Evolutionary conservation across 1,140 invertebrate species (phyloP).

Genomic region (Bombus ignitus): DNA sequence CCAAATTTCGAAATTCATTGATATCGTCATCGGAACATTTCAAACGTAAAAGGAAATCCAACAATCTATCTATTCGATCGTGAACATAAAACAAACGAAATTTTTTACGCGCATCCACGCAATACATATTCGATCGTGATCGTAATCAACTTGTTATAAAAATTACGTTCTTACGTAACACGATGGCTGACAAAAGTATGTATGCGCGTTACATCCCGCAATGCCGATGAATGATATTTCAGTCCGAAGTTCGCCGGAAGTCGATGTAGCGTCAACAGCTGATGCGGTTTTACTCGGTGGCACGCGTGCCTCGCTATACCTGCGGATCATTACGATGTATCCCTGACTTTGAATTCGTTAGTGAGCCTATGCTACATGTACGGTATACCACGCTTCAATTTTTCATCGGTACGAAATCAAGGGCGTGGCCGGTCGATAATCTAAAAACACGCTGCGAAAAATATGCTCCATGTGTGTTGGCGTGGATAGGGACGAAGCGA

Average conservation of each 20-base stretch:
- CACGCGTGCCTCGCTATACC: neutral
- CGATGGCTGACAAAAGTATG: no score
- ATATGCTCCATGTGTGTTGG: neutral
- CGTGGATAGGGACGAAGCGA: no score
- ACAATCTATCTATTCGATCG: no score
- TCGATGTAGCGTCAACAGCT: constrained; percentile 9
- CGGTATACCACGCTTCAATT: constrained; percentile 61
- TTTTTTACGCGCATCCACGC: no score
- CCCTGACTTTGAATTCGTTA: constrained; percentile 66
- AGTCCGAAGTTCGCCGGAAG: neutral
- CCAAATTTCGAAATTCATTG: no score
- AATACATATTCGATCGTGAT: no score
- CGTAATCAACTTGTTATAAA: no score
- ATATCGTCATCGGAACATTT: no score
- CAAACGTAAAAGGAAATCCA: no score
- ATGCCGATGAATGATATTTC: neutral
- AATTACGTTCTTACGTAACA: no score
- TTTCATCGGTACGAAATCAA: constrained; percentile 70
- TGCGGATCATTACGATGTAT: constrained; percentile 28
- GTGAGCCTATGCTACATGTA: constrained; percentile 24
- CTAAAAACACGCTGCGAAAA: constrained; percentile 52
- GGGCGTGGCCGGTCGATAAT: constrained; percentile 69
- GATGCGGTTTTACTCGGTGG: neutral
- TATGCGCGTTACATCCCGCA: no score
- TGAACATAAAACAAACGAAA: no score